Conservation (phyloP, 2,113 vertebrate genomes). For the Eleginops maclovinus region DNA sequence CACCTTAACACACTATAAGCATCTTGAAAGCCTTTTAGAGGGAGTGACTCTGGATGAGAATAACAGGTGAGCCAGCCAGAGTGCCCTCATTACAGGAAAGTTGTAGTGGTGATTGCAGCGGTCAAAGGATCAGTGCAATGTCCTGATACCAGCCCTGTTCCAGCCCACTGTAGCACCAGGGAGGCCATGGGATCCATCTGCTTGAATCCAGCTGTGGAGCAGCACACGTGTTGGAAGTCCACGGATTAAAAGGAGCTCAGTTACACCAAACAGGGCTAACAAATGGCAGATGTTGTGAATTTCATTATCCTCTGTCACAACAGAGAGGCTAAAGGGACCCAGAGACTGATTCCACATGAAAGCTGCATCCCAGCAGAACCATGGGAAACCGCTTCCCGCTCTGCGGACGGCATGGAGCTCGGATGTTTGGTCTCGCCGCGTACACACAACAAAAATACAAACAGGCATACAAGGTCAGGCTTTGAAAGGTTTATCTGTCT, state of each 20-base stretch:
- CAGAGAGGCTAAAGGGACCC: constrained; percentile 66
- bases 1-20: neutral
- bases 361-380: constrained; percentile 71
- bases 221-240: constrained; percentile 67
- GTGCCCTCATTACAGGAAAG: neutral
- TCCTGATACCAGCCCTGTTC: neutral
- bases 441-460: constrained; percentile 70
- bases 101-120: neutral
- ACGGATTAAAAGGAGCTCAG: constrained; percentile 76
- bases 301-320: constrained; percentile 79
- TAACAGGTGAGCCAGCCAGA: constrained; percentile 2
- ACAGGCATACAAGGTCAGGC: constrained; percentile 56
- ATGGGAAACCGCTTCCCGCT: constrained; percentile 64
- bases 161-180: constrained; percentile 33
- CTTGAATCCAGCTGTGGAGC: constrained; percentile 63
- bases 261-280: constrained; percentile 78
- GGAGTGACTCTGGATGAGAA: neutral
- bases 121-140: constrained; percentile 2
- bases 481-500: constrained; percentile 67
- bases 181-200: constrained; percentile 70
- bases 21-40: neutral
- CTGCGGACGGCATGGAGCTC: constrained; percentile 60
- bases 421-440: constrained; percentile 64
- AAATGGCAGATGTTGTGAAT: constrained; percentile 82
- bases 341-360: constrained; percentile 75